Base-by-base conservation (phyloP, 1,140 invertebrate genomes). In the Drosophila sulfurigaster region DNA sequence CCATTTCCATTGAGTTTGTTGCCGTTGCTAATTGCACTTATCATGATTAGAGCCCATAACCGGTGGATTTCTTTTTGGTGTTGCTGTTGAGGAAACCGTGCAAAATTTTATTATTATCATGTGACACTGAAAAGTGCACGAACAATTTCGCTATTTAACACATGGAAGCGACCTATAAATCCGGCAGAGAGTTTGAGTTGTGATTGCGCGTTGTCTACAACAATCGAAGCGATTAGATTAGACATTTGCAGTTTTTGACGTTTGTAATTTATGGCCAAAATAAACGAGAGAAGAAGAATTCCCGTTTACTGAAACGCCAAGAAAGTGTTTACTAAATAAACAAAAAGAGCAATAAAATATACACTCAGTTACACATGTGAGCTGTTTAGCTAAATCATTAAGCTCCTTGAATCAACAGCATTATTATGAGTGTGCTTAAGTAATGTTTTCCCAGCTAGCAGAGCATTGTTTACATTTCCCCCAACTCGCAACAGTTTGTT, bases 11-110 rank as follows among this genome's bases (percentile, higher is more conserved):
- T 52, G 41, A 52, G 54, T 59, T 49, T 67, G 66, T 57, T 54
- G 41, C 46, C 30, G 64, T 62, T 51, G 79, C 65, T 82, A 81
- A 88, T 87, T 87, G 79, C 79, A 88, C 49, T 75, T 83, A 80
- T 87, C 80, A 65, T 45, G 60, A 85, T 71, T 71, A 56, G 64
- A 66, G 62, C 11, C 10, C 77, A 63, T 62, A 73, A 64, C 79
- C 75, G 32, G 59, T 32, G 28, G 30, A 43, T 78, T 63, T 63
- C 46, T 63, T 74, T 11, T 7, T 38, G 32, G 8, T 46, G 35
- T 38, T 38, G 8, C 25, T 64, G 2, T 62, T 15, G 30, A 0
- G 3, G 10, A 68, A 68, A 59, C 13, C 46, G 30, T 7, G 38
- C 20, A 58, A 43, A 43, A 51, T 72, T 58, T 20, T 49, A 79